A percentile compares a stretch with the other conserved stretches of the same genome.
These are phyloP conservation scores for Latrodectus geometricus DNA, from an alignment of 1,140 invertebrate genomes.

Conservation along the genomic window DNA sequence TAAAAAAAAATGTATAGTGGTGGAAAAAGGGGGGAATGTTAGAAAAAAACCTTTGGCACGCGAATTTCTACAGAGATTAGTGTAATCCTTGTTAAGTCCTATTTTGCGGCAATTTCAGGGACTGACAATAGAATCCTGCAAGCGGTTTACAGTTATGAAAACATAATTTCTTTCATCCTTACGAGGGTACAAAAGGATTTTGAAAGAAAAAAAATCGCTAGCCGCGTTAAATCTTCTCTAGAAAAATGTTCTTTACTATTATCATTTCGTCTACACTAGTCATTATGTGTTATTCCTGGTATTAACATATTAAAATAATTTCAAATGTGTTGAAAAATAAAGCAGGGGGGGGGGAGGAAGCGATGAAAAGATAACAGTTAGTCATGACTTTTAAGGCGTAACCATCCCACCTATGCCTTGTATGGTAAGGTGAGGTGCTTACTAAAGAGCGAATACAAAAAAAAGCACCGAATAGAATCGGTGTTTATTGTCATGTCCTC, in stretches of 20 bases:
- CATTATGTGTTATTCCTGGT: constrained; percentile 34
- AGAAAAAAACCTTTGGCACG: constrained; percentile 36
- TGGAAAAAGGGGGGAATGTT: not conserved
- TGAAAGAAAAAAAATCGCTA: not conserved
- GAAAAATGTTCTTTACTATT: not conserved
- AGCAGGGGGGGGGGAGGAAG: constrained; percentile 3
- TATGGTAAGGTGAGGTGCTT: not conserved
- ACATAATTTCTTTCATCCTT: constrained; percentile 51
- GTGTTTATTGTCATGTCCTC: constrained; percentile 49
- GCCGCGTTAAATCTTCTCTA: constrained; percentile 5
- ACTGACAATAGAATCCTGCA: constrained; percentile 13
- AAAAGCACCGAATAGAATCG: constrained; percentile 3
- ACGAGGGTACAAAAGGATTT: constrained; percentile 50
- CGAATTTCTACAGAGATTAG: constrained; percentile 55
- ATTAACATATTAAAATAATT: constrained; percentile 43
- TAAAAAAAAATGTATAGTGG: constrained; percentile 43
- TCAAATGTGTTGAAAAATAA: constrained; percentile 27
- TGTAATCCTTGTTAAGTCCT: constrained; percentile 52
- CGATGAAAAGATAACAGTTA: constrained; percentile 35
- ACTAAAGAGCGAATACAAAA: not conserved
- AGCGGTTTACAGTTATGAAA: constrained; percentile 52
- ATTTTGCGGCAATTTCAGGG: constrained; percentile 54
- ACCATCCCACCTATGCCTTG: constrained; percentile 49
- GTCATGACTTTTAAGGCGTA: constrained; percentile 48
- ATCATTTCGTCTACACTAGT: not conserved